phyloP scores from a whole-genome alignment of 2,888 invertebrate species.

The Nasonia oneida region DNA sequence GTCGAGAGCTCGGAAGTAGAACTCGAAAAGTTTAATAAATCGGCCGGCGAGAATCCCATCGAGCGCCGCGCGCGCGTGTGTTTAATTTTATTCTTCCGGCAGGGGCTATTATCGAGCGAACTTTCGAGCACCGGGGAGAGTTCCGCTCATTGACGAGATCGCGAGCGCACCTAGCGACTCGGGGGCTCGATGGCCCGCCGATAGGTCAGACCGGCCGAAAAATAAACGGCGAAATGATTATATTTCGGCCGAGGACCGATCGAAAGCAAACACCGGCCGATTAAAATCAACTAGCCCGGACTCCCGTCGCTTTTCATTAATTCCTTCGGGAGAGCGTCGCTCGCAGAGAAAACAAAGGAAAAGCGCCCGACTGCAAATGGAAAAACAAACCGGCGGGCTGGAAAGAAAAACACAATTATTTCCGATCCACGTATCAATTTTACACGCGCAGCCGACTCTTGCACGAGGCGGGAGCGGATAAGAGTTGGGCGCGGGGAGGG shows the following conservation, averaged over 20 bases:
- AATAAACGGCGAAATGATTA: neutral
- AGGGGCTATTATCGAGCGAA: neutral
- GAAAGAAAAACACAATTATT: constrained; percentile 55
- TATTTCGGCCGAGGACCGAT: neutral
- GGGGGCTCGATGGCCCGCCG: too few species aligned
- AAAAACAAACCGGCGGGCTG: neutral
- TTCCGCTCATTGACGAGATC: neutral
- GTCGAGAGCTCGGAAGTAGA: neutral
- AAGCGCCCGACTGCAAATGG: neutral
- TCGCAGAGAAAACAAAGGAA: constrained; percentile 6
- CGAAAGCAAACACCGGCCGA: constrained; percentile 9
- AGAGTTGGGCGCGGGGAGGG: neutral
- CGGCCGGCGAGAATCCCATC: constrained; percentile 9
- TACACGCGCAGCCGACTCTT: constrained; percentile 36
- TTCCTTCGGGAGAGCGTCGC: neutral
- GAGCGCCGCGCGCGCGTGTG: constrained; percentile 7
- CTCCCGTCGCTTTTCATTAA: constrained; percentile 21
- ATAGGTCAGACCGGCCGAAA: neutral
- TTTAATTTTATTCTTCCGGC: constrained; percentile 53
- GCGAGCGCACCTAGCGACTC: neutral
- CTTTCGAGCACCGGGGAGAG: constrained; percentile 10
- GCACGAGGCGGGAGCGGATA: neutral
- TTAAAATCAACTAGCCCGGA: constrained; percentile 40
- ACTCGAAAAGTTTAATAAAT: constrained; percentile 55
- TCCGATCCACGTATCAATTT: constrained; percentile 58